Base-by-base conservation (phyloP, 2,797 vertebrate species). In the Brachyalestes nurse region DNA sequence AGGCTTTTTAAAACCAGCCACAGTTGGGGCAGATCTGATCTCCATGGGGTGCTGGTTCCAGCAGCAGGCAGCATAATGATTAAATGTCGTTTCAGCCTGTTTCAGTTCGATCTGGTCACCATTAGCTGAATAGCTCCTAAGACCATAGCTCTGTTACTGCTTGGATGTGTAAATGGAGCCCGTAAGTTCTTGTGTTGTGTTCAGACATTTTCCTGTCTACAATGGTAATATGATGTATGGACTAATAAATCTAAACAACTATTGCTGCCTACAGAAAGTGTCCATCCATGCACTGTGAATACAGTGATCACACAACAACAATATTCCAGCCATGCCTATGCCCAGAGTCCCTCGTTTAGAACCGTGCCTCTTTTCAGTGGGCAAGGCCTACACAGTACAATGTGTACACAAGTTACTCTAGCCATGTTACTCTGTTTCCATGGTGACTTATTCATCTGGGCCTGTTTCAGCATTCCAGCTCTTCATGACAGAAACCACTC, bases 401-500 rank as follows among this genome's bases (percentile, higher is more conserved):
- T 83, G 81, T 84, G 78, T 77, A 86, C 81, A 83, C 81, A 83
- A 86, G 75, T 77, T 82, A 81, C 82, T 64, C 57, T 69, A 72
- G 75, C 72, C 74, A 65, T 25, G 77, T 75, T 81, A 13, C 62
- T 64, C 80, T 79, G 83, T 86, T 84, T 81, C 86, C 80, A 87
- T 81, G 81, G 78, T 77, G 66, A 86, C 80, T 80, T 77, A 82
- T 84, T 84, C 75, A 78, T 78, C 75, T 85, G 84, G 78, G 72
- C 70, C 53, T 70, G 82, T 49, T 85, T 65, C 65, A 82, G 80
- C 84, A 84, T 87, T 86, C 84, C 82, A 82, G 77, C 72, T 84
- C 82, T 77, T 85, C 82, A 87, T 79, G 82, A 84, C 82, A 86
- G 78, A 87, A 87, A 85, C 80, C 86, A 84, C 84, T 80, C 71